These are phyloP conservation scores for Holcopasites calliopsidis DNA, from an alignment of 1,140 invertebrate species.

Conservation along the genomic window DNA sequence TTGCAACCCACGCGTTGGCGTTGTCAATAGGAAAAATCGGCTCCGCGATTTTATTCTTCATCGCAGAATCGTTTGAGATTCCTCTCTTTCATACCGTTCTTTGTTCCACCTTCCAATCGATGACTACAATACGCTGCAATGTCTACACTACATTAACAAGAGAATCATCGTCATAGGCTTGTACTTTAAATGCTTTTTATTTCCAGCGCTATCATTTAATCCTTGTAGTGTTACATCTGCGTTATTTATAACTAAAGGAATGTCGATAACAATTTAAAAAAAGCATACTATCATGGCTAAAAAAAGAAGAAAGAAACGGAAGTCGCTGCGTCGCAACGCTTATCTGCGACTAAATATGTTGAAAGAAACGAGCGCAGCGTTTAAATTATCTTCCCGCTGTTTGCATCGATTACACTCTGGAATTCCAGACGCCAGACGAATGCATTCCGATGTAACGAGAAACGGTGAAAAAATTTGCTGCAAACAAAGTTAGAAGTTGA, in stretches of 20 bases:
- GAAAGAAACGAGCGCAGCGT: neutral
- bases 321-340: neutral
- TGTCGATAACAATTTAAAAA: neutral
- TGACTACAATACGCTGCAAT: neutral
- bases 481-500: neutral
- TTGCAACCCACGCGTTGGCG: conserved; percentile 7
- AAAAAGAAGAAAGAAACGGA: too few species aligned
- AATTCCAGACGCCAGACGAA: neutral
- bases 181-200: neutral
- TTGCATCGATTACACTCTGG: neutral
- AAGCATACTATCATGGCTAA: neutral
- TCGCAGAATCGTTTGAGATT: neutral
- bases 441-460: neutral
- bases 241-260: neutral
- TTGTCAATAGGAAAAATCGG: conserved; percentile 16
- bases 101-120: neutral
- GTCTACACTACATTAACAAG: neutral
- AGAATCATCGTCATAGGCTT: neutral
- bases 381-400: neutral
- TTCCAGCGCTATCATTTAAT: neutral
- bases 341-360: neutral
- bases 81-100: neutral
- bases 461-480: neutral
- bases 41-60: neutral
- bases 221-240: neutral